Percentiles rank a stretch among this genome's conserved stretches.
Evolutionary conservation across 2,888 invertebrate species (phyloP).

Genomic region (Ophion obscuratus): DNA sequence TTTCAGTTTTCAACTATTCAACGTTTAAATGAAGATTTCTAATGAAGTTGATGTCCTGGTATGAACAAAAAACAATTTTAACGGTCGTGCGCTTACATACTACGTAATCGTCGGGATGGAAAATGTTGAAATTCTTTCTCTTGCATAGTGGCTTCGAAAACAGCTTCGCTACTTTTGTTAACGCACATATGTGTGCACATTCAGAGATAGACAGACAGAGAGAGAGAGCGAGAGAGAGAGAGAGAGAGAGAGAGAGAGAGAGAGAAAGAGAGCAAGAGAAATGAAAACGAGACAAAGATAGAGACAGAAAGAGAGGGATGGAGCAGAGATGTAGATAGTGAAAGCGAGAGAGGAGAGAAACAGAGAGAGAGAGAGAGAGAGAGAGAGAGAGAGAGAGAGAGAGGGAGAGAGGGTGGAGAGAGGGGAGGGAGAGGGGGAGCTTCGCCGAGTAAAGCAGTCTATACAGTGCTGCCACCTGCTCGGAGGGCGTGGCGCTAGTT

Average conservation of each 20-base stretch:
- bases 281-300: neutral
- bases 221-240: slow-evolving; percentile 14
- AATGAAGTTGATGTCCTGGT: no score
- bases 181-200: no score
- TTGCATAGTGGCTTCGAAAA: no score
- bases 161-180: no score
- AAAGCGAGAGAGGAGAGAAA: neutral
- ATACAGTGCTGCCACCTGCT: slow-evolving; percentile 75
- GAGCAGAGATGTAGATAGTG: neutral
- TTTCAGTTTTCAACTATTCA: no score
- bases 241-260: slow-evolving; percentile 11
- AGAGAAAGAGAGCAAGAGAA: slow-evolving; percentile 3
- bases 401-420: slow-evolving; percentile 11
- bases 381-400: slow-evolving; percentile 3
- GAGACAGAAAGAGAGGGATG: neutral
- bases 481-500: slow-evolving; percentile 82
- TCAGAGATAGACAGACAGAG: slow-evolving; percentile 13
- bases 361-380: slow-evolving; percentile 12
- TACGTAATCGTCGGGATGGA: no score
- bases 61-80: no score
- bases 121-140: no score
- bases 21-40: no score
- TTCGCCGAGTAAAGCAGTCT: slow-evolving; percentile 13
- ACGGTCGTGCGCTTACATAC: no score
- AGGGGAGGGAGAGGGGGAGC: slow-evolving; percentile 33